Conservation (phyloP, 2,113 vertebrate genomes). For the Holacanthus passer region DNA sequence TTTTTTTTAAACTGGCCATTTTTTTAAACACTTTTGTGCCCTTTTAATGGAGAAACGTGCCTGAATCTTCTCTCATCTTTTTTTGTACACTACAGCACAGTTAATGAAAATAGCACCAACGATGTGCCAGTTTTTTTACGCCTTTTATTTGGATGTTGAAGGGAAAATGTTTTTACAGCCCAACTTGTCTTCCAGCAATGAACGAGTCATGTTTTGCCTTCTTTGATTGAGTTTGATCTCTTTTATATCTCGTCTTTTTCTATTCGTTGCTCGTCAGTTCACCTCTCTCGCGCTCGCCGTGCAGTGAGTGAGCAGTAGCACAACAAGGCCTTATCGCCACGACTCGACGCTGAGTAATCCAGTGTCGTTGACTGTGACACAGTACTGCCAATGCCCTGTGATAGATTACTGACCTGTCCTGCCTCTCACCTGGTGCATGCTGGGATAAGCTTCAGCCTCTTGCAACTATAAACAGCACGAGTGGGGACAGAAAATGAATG, state of each 20-base stretch:
- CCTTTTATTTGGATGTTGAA: constrained; percentile 75
- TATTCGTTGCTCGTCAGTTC: background rate
- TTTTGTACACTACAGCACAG: constrained; percentile 62
- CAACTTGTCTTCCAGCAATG: constrained; percentile 64
- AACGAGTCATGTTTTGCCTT: constrained; percentile 42
- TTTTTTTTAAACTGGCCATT: constrained; percentile 23
- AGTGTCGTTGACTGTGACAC: constrained; percentile 29
- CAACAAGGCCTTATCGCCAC: constrained; percentile 56
- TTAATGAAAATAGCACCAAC: constrained; percentile 57
- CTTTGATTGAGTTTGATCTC: constrained; percentile 27
- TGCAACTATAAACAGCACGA: constrained; percentile 24
- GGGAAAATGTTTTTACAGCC: constrained; percentile 77
- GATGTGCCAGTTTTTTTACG: constrained; percentile 66
- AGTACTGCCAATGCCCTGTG: constrained; percentile 40
- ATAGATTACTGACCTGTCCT: constrained; percentile 18
- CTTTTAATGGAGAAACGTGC: constrained; percentile 63
- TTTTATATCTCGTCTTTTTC: constrained; percentile 33
- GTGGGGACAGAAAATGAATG: background rate
- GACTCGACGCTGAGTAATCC: constrained; percentile 50
- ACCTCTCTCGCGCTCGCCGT: background rate
- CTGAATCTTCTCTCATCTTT: constrained; percentile 60
- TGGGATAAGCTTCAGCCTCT: constrained; percentile 38
- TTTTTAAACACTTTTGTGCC: constrained; percentile 41
- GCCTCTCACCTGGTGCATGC: constrained; percentile 47
- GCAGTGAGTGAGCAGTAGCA: constrained; percentile 40